A percentile compares a stretch with the other conserved stretches of the same genome.
phyloP scores from a whole-genome alignment of 2,113 vertebrate species.

The Tragelaphus scriptus region DNA sequence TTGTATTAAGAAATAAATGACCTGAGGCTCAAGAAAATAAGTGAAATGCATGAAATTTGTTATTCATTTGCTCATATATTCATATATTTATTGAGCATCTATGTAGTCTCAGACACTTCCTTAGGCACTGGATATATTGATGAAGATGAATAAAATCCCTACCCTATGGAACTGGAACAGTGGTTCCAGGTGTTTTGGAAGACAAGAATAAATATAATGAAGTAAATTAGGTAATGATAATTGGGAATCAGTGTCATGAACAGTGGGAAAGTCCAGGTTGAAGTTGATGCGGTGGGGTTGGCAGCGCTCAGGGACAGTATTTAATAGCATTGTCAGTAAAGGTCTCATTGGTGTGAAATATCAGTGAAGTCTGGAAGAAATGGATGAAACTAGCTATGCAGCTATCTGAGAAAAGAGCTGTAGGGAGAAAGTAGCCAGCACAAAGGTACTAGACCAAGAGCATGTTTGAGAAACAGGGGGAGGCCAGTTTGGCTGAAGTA shows the following conservation, averaged over 20 bases:
- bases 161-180: not conserved
- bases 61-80: not conserved
- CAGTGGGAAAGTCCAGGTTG: not conserved
- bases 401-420: not conserved
- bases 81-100: not conserved
- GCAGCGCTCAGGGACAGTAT: not conserved
- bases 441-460: not conserved
- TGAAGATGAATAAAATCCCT: not conserved
- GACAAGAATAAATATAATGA: not conserved
- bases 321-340: not conserved
- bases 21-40: not conserved
- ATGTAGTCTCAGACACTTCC: not conserved
- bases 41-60: not conserved
- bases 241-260: not conserved
- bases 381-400: not conserved
- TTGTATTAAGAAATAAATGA: not conserved
- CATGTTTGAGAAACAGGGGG: not conserved
- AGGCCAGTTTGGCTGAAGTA: not conserved
- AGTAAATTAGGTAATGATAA: not conserved
- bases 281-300: not conserved
- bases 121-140: not conserved
- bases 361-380: not conserved
- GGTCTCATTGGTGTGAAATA: not conserved
- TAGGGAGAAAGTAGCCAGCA: not conserved
- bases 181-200: not conserved